Evolutionary conservation across 2,113 vertebrate species (phyloP), one percentile per base, ranked within the genome.

Genomic region (Neopipo cinnamomea): DNA sequence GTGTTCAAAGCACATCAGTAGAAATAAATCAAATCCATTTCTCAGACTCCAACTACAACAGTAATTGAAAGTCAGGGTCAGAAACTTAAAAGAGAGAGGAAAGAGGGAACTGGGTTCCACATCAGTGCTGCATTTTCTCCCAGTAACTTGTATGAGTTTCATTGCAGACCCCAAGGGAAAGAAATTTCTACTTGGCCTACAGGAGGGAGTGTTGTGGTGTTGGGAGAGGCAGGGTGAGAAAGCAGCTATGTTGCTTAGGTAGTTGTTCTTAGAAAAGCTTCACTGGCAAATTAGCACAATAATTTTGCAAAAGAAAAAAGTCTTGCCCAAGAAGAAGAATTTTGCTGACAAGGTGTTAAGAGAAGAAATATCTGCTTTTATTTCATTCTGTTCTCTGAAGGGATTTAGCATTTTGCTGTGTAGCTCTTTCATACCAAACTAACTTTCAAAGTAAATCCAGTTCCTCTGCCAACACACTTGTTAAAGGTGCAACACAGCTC

Each of bases 171-270:
- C 81, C 91, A 96, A 96, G 96, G 96, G 96, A 95, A 94, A 89
- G 91, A 89, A 93, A 93, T 95, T 95, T 97, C 76, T 93, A 78
- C 90, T 95, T 30, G 47, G 71, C 75, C 91, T 95, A 58, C 89
- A 94, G 94, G 79, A 97, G 93, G 94, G 97, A 97, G 94, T 95
- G 94, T 97, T 97, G 91, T 94, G 94, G 92, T 96, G 83, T 89
- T 97, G 97, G 95, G 95, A 97, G 95, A 95, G 92, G 95, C 95
- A 96, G 93, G 88, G 89, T 97, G 96, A 97, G 95, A 97, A 96
- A 96, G 94, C 86, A 94, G 44, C 94, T 96, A 59, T 22, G 12
- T 94, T 97, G 63, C 89, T 96, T 94, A 97, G 93, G 93, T 16
- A 31, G 44, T 92, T 82, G 83, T 94, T 97, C 95, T 97, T 91